Conservation (phyloP, 2,113 vertebrate species). For the Ictalurus furcatus region DNA sequence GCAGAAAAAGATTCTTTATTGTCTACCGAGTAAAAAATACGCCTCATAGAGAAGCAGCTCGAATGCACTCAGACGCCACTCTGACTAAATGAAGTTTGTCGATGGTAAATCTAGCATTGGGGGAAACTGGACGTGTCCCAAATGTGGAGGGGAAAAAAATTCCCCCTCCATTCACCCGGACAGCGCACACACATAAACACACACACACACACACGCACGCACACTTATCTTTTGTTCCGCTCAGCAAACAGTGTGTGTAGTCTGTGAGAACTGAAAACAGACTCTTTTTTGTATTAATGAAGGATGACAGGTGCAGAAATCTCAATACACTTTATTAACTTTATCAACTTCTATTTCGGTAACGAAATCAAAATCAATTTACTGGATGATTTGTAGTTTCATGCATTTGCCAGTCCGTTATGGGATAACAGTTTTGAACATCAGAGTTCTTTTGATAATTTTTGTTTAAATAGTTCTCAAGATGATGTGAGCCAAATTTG, state of each 20-base stretch:
- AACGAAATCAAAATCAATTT: background rate
- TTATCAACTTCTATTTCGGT: background rate
- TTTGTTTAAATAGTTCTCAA: no score
- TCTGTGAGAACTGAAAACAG: slow-evolving; percentile 42
- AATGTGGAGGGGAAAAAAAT: background rate
- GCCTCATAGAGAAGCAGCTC: background rate
- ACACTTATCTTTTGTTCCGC: slow-evolving; percentile 27
- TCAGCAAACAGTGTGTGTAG: slow-evolving; percentile 35
- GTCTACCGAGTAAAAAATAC: background rate
- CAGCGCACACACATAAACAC: slow-evolving; percentile 1
- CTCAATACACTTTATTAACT: background rate
- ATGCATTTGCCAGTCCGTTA: no score
- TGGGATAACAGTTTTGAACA: no score
- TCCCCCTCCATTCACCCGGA: background rate
- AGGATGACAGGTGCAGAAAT: slow-evolving; percentile 34
- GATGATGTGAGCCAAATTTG: no score
- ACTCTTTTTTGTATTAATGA: slow-evolving; percentile 5
- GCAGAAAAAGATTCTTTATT: background rate
- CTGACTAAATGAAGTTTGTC: slow-evolving; percentile 44
- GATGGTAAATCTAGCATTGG: slow-evolving; percentile 36
- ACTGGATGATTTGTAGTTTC: no score
- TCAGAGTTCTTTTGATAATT: no score
- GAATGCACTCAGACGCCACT: slow-evolving; percentile 23
- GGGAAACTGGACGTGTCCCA: slow-evolving; percentile 11
- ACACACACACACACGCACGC: slow-evolving; percentile 1